These are phyloP conservation scores for Trissonchulus sp. DNA, from an alignment of 2,888 invertebrate species.

Conservation along the genomic window DNA sequence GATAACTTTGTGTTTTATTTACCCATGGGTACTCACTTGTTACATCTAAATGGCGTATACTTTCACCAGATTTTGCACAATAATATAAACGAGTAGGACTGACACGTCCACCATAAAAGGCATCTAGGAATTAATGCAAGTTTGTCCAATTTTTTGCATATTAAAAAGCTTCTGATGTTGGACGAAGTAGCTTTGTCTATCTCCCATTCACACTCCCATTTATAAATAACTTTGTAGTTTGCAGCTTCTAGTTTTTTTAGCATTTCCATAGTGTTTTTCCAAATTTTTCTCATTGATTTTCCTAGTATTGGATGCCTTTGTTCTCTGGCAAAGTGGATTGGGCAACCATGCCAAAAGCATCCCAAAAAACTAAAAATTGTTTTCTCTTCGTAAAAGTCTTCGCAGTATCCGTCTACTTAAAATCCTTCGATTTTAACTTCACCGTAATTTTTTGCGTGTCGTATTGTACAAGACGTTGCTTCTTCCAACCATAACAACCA, in stretches of 20 bases:
- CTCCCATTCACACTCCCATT: constrained; percentile 8
- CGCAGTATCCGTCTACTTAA: constrained; percentile 9
- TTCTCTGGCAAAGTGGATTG: neutral
- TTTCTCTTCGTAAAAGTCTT: neutral
- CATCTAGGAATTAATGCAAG: too few species aligned
- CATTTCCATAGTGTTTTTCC: neutral
- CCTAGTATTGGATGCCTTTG: neutral
- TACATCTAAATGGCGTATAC: neutral
- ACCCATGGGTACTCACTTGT: neutral
- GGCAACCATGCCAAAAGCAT: constrained; percentile 7
- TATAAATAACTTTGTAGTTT: neutral
- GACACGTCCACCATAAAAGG: constrained; percentile 6
- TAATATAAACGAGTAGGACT: neutral
- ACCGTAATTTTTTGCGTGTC: neutral
- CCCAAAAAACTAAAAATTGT: neutral
- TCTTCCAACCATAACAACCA: too few species aligned
- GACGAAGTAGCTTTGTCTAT: neutral
- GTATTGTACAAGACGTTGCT: too few species aligned
- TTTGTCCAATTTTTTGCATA: too few species aligned
- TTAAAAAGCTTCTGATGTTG: too few species aligned
- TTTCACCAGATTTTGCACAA: neutral
- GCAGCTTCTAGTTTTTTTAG: neutral
- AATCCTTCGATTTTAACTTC: neutral
- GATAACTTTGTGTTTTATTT: neutral
- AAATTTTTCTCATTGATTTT: neutral